Base-by-base conservation (phyloP, 2,797 vertebrate genomes). In the Pseudomugil gertrudae region DNA sequence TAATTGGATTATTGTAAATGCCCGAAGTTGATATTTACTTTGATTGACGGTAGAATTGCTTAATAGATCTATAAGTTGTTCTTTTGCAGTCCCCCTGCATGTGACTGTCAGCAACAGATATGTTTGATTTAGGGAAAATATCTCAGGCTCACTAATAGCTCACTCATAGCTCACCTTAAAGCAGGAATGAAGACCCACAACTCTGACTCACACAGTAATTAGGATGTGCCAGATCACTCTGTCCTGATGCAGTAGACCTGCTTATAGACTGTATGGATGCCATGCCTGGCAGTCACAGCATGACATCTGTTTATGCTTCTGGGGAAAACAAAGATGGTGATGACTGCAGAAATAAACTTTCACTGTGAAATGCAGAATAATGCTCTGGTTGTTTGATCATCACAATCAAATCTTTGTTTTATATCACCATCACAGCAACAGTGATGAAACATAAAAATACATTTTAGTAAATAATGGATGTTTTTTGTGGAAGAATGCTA, bases 221-320 rank as follows among this genome's bases (percentile, higher is more conserved):
- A 72, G 30, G 11, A 51, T 27, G 48, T 19, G 15, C 24, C 61
- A 21, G 47, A 57, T 52, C 9, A 62, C 21, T 51, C n/a, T 58
- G 47, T 43, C 61, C 51, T 67, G 26, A 58, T 3, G 33, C 24
- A 53, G 47, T 19, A 60, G 24, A 29, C 14, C 38, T 52, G 2
- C 50, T 72, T 60, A 57, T 5, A 52, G 11, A 26, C 40, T 64
- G 27, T 23, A 30, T 48, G 0, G 6, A 32, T 9, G 8, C 14
- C 36, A 27, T 57, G 24, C 17, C 50, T 51, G 19, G 35, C 69
- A 78, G 78, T 80, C 71, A 66, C 69, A 76, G 76, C 36, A 7
- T 73, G 79, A 85, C 83, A 79, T 89, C 79, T 86, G 78, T 74
- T 77, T 82, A 48, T 36, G 29, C 13, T 2, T 72, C 61, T 75